Evolutionary conservation across 2,888 invertebrate species (phyloP), one percentile per base, ranked within the genome.

Genomic region (Pelosia muscerda): DNA sequence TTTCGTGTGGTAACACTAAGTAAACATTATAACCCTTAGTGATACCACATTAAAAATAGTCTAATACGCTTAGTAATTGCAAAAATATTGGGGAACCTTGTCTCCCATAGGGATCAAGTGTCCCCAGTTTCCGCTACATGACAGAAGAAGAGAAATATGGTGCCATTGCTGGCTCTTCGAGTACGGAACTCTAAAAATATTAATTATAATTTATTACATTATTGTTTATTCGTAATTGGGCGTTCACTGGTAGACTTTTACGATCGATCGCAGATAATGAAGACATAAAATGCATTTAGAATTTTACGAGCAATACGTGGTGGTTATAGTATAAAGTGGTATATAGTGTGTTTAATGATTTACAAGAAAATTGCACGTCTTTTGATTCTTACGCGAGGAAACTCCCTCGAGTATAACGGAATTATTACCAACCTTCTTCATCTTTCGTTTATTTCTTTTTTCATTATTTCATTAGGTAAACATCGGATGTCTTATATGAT

Each of bases 161-260:
- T 19, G 19, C 6, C 42, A 3, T 42, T 42, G 19, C 5, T 42
- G 19, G 6, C 19, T 6, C 4, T 19, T 42, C 6, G 1, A 19
- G 42, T 42, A 19, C 42, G 42, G 42, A 42, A 42, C 42, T 42
- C 42, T 42, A 42, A 42, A 84, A 84, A 84, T 59, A 85, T 85
- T 86, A 84, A 86, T 85, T 81, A 82, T 83, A 83, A 85, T 87
- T 89, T 88, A 88, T 84, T 78, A 72, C 79, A 66, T 73, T 77
- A 90, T 90, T 88, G 88, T 89, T 88, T 88, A 84, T 85, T 88
- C 84, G 88, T 88, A 81, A 86, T 81, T 70, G 79, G 78, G 73
- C 81, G 66, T 69, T 65, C 75, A 77, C 72, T 66, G 71, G 76
- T 59, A 70, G 73, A 57, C 66, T 81, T 88, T 88, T 82, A 88